These are phyloP conservation scores for Metaphire vulgaris DNA, from an alignment of 1,140 invertebrate species.

Conservation along the genomic window DNA sequence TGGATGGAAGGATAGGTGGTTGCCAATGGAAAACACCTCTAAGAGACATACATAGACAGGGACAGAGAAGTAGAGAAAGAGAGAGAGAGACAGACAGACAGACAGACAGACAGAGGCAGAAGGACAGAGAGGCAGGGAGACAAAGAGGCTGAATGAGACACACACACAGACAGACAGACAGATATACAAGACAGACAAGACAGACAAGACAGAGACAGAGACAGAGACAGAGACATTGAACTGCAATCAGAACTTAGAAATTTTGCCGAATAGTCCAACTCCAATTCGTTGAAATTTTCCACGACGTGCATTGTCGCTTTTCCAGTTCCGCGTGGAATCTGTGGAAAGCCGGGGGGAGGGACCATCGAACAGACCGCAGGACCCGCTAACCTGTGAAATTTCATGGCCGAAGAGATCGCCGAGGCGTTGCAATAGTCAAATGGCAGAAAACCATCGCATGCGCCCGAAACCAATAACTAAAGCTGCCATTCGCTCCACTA, in stretches of 20 bases:
- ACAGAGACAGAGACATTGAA: too few species aligned
- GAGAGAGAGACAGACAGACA: neutral
- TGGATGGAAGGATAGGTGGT: neutral
- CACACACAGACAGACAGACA: neutral
- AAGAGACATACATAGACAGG: neutral
- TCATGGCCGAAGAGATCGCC: neutral
- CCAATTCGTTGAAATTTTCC: neutral
- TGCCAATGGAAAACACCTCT: too few species aligned
- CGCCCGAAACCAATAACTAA: neutral
- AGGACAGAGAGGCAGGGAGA: neutral
- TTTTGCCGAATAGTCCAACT: too few species aligned
- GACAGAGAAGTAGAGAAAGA: neutral
- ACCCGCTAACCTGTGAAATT: neutral
- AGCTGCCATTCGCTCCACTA: neutral
- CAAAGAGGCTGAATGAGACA: neutral
- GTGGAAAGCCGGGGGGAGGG: neutral
- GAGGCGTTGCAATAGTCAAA: neutral
- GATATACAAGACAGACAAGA: neutral
- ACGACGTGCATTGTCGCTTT: neutral
- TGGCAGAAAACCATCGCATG: too few species aligned
- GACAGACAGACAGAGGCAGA: neutral
- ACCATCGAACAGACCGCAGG: too few species aligned
- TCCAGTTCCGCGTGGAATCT: too few species aligned
- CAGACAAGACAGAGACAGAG: neutral
- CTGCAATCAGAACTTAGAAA: too few species aligned